Evolutionary conservation across 2,113 vertebrate species (phyloP).

Genomic region (Lophius piscatorius): DNA sequence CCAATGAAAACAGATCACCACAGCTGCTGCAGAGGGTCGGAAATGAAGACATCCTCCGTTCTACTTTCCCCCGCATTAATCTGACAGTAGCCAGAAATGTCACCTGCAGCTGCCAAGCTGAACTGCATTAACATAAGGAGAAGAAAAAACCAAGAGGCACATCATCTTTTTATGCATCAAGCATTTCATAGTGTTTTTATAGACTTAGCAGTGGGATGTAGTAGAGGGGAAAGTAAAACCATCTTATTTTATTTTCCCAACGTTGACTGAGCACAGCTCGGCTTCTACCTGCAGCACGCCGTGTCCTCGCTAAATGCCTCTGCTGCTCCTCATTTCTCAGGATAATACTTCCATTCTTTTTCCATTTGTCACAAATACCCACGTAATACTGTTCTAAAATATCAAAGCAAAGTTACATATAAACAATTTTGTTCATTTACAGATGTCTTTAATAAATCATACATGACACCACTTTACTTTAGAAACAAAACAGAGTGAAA

Average conservation of each 20-base stretch:
- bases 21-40: slow-evolving; percentile 1
- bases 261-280: background rate
- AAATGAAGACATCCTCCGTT: too few relatives aligned
- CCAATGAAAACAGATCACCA: slow-evolving; percentile 48
- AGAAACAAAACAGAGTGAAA: background rate
- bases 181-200: slow-evolving; percentile 23
- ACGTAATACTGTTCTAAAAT: too few relatives aligned
- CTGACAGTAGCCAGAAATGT: slow-evolving; percentile 34
- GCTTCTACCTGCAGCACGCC: background rate
- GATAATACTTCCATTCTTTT: background rate
- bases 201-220: slow-evolving; percentile 12
- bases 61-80: slow-evolving; percentile 13
- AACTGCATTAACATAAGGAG: slow-evolving; percentile 11
- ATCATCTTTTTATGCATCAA: slow-evolving; percentile 6
- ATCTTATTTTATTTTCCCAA: too few relatives aligned
- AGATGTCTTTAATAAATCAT: background rate
- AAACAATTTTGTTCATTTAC: too few relatives aligned
- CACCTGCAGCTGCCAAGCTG: slow-evolving; percentile 7
- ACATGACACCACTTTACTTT: background rate
- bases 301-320: too few relatives aligned
- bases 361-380: too few relatives aligned
- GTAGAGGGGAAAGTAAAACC: too few relatives aligned
- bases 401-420: too few relatives aligned
- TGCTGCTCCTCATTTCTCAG: background rate
- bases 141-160: slow-evolving; percentile 6